Evolutionary conservation across 2,113 vertebrate genomes (phyloP), one percentile per base, ranked within the genome.

Genomic region (Artemisiospiza belli): DNA sequence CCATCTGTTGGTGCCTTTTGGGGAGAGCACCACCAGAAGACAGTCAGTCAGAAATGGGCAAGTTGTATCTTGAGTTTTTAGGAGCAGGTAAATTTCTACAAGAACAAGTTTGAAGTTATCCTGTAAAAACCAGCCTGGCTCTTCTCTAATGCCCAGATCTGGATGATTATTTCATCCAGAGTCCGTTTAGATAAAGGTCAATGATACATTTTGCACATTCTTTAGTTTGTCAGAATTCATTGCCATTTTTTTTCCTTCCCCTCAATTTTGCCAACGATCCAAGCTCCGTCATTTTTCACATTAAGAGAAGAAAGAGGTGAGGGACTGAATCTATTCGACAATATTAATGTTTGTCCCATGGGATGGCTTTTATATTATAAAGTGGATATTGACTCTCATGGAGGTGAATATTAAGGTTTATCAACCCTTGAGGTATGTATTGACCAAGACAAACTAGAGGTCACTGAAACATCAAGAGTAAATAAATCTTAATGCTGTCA

Each of bases 401-500:
- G 85, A 95, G 94, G 95, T 97, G 93, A 95, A 92, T 91, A 86
- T 90, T 94, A 95, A 96, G 72, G 95, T 96, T 97, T 95, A 97
- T 96, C 91, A 94, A 96, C 94, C 87, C 83, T 63, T 49, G 81
- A 94, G 92, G 91, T 79, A 46, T 59, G 64, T 96, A 94, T 94
- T 93, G 95, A 95, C 95, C 92, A 91, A 97, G 93, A 92, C 63
- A 96, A 95, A 88, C 85, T 80, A 81, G 95, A 96, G 94, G 94
- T 96, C 94, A 97, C 74, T 83, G 80, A 73, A 66, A 95, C 91
- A 92, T 95, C 90, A 95, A 96, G 87, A 95, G 87, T 96, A 91
- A 96, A 96, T 96, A 97, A 95, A 97, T 97, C 94, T 93, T 96
- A 96, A 94, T 93, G 85, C 88, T 96, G 72, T 82, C 85, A 88